Percentiles rank a stretch among this genome's conserved stretches.
Conservation (phyloP, 2,888 invertebrate genomes). For the Hydropsyche betteni region DNA sequence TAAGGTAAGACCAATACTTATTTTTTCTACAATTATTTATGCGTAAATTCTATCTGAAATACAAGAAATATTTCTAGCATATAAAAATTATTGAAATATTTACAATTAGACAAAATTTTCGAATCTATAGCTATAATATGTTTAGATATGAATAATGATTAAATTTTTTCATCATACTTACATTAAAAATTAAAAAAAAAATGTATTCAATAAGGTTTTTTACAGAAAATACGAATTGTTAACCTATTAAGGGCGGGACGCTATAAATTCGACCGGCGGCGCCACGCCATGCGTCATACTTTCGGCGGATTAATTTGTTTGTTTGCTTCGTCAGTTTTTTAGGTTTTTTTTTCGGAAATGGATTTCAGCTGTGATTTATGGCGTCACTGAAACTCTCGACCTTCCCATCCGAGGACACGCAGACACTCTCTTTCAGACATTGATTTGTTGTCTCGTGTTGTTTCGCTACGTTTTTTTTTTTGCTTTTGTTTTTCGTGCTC, state of each 20-base stretch:
- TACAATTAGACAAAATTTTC: too few species aligned
- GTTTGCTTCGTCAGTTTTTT: slow-evolving; percentile 8
- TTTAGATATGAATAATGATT: too few species aligned
- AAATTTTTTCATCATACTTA: too few species aligned
- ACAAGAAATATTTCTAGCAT: too few species aligned
- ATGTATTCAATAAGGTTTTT: neutral
- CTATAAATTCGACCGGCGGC: neutral
- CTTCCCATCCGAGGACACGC: slow-evolving; percentile 24
- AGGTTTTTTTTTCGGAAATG: neutral
- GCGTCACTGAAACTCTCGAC: neutral
- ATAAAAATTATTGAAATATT: too few species aligned
- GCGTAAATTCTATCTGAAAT: too few species aligned
- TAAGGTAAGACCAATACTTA: too few species aligned
- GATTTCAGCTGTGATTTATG: slow-evolving; percentile 9
- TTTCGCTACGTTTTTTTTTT: too few species aligned
- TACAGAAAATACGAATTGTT: neutral
- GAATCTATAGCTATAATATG: too few species aligned
- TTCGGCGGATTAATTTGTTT: neutral
- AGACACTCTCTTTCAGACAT: slow-evolving; percentile 18
- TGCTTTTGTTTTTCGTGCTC: neutral
- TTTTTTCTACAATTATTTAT: too few species aligned
- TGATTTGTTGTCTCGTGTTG: slow-evolving; percentile 23
- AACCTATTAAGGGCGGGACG: neutral
- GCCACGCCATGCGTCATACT: neutral
- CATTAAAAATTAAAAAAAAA: neutral